Percentiles rank a stretch among this genome's conserved stretches.
Evolutionary conservation across 2,113 vertebrate species (phyloP).

Genomic region (Alaudala cheleensis): DNA sequence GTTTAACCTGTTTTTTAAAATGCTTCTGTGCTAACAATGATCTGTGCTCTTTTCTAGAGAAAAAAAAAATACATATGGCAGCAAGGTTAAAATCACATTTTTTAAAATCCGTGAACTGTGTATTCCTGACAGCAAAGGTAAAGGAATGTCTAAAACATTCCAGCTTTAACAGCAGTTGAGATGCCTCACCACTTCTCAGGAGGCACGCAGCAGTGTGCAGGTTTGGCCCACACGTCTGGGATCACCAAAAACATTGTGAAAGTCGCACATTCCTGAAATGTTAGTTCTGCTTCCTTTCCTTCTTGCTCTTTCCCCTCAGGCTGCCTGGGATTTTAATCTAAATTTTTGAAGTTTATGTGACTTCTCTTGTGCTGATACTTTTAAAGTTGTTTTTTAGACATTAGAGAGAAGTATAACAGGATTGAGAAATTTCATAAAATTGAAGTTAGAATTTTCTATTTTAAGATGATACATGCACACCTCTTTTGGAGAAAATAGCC

Average conservation of each 20-base stretch:
- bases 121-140: neutral
- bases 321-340: neutral
- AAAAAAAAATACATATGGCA: neutral
- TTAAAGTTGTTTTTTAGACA: constrained; percentile 17
- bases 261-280: neutral
- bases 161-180: neutral
- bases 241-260: neutral
- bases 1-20: neutral
- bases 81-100: neutral
- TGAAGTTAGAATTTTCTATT: constrained; percentile 36
- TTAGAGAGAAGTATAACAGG: neutral
- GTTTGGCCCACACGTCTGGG: neutral
- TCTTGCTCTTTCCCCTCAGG: neutral
- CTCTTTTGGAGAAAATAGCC: constrained; percentile 48
- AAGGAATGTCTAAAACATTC: neutral
- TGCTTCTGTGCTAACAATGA: neutral
- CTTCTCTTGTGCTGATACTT: constrained; percentile 28
- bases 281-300: neutral
- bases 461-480: constrained; percentile 46
- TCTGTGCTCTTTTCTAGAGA: neutral
- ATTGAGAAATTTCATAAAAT: constrained; percentile 41
- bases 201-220: neutral
- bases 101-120: neutral
- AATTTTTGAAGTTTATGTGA: neutral
- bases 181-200: neutral